Percentiles rank a stretch among this genome's conserved stretches.
Evolutionary conservation across 2,113 vertebrate species (phyloP).

Genomic region (Hoplias malabaricus): DNA sequence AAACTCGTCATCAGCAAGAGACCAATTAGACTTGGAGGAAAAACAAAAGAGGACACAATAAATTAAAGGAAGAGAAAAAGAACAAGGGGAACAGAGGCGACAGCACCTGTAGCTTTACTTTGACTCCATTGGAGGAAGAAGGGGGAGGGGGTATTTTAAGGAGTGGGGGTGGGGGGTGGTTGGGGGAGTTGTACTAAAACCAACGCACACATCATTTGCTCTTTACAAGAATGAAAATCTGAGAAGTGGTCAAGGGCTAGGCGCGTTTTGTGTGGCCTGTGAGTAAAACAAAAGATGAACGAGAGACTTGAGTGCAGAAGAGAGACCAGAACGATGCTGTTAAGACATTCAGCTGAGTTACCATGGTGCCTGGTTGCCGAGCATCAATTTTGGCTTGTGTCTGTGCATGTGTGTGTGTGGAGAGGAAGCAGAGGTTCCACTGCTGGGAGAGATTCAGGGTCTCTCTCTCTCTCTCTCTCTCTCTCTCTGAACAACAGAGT

Average conservation of each 20-base stretch:
- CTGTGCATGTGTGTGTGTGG: constrained; percentile 23
- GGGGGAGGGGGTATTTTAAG: constrained; percentile 40
- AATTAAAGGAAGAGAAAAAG: constrained; percentile 68
- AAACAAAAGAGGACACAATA: constrained; percentile 65
- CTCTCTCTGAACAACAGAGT: constrained; percentile 7
- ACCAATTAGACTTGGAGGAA: constrained; percentile 57
- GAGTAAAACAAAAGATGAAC: neutral
- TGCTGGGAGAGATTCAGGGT: constrained; percentile 41
- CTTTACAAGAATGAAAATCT: constrained; percentile 57
- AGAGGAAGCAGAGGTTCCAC: constrained; percentile 54
- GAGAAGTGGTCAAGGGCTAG: constrained; percentile 32
- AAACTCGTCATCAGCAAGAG: constrained; percentile 60
- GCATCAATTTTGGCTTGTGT: constrained; percentile 11
- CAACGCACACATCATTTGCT: constrained; percentile 53
- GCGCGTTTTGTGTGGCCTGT: constrained; percentile 13
- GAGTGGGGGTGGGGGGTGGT: too few relatives aligned
- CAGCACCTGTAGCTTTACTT: constrained; percentile 82
- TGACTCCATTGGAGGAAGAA: constrained; percentile 70
- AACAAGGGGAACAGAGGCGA: constrained; percentile 70
- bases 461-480: too few relatives aligned
- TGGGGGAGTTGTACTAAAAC: constrained; percentile 57
- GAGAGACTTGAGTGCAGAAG: constrained; percentile 24
- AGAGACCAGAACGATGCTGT: constrained; percentile 40
- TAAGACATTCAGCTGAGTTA: constrained; percentile 61
- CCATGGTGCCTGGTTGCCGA: constrained; percentile 56